Conservation (phyloP, 2,797 vertebrate genomes). For the Alfaro cultratus region DNA sequence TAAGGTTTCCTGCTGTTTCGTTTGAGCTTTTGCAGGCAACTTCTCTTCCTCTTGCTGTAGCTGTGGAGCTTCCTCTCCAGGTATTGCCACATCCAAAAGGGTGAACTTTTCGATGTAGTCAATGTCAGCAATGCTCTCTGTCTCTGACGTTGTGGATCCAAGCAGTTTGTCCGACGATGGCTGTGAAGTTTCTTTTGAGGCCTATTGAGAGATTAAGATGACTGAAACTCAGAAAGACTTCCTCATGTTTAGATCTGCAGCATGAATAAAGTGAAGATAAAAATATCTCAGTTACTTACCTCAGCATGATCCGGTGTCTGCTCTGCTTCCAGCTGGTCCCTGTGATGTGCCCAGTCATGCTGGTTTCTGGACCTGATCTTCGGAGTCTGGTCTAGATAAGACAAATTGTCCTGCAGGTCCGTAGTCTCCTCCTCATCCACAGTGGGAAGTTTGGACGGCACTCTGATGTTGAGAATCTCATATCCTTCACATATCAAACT, state of each 20-base stretch:
- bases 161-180: conserved; percentile 50
- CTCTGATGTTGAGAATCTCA: conserved; percentile 93
- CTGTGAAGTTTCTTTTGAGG: conserved; percentile 43
- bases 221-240: conserved; percentile 5
- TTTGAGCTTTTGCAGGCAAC: conserved; percentile 29
- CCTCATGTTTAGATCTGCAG: conserved; percentile 7
- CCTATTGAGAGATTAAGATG: conserved; percentile 44
- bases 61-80: conserved; percentile 66
- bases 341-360: conserved; percentile 34
- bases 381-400: conserved; percentile 87
- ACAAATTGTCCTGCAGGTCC: conserved; percentile 88
- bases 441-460: conserved; percentile 88
- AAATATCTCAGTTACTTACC: conserved; percentile 43
- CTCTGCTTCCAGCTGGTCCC: conserved; percentile 45
- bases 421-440: conserved; percentile 91
- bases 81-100: conserved; percentile 85
- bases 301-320: conserved; percentile 51
- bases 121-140: conserved; percentile 72
- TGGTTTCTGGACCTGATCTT: conserved; percentile 76
- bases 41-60: conserved; percentile 37
- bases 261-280: neutral
- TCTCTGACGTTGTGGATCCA: conserved; percentile 50
- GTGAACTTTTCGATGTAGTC: conserved; percentile 97
- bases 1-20: conserved; percentile 40
- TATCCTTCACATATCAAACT: conserved; percentile 93